These are phyloP conservation scores for Diabrotica balteata DNA, from an alignment of 2,888 invertebrate species.

Conservation along the genomic window DNA sequence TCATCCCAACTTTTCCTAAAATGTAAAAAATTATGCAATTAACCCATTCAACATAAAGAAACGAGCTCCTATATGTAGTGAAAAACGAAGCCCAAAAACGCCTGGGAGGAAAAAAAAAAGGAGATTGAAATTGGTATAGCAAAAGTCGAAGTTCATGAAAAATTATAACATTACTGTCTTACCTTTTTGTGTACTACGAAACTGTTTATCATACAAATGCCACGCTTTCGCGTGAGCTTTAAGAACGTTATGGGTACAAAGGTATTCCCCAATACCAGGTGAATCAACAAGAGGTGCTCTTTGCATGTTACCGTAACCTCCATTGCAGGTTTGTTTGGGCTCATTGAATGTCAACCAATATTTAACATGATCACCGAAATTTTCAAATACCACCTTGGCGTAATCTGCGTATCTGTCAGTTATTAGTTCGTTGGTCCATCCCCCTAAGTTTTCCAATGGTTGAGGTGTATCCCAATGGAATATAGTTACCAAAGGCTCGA, in stretches of 20 bases:
- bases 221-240: conserved; percentile 72
- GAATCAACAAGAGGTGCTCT: conserved; percentile 53
- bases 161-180: not conserved
- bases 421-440: not conserved
- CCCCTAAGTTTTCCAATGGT: not conserved
- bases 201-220: conserved; percentile 67
- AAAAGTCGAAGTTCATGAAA: no score
- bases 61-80: no score
- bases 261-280: conserved; percentile 66
- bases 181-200: conserved; percentile 37
- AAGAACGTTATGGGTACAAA: conserved; percentile 69
- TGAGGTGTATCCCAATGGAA: conserved; percentile 41
- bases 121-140: no score
- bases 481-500: conserved; percentile 65
- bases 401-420: conserved; percentile 58
- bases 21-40: no score
- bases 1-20: conserved; percentile 33
- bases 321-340: conserved; percentile 51
- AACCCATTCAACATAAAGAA: no score
- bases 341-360: conserved; percentile 66
- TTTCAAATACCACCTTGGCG: conserved; percentile 59
- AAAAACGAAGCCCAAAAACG: no score
- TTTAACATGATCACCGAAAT: conserved; percentile 53
- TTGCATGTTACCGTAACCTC: conserved; percentile 39
- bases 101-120: no score